Evolutionary conservation across 2,888 invertebrate genomes (phyloP).

Genomic region (Tuta absoluta): DNA sequence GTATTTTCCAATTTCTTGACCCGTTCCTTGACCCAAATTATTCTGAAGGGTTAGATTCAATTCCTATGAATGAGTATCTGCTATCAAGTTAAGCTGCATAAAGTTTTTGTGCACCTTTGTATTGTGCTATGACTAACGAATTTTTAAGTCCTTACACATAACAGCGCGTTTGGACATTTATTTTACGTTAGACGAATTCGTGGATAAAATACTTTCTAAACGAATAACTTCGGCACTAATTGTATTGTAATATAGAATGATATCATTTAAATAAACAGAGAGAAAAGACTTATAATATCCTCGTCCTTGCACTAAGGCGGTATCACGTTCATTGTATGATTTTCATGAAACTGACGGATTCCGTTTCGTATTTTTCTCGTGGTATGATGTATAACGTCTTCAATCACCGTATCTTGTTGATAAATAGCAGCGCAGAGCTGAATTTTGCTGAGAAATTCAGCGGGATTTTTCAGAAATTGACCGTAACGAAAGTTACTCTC

Average conservation of each 20-base stretch:
- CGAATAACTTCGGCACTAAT: too few relatives aligned
- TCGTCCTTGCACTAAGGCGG: not conserved
- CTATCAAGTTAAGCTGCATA: too few relatives aligned
- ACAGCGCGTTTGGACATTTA: too few relatives aligned
- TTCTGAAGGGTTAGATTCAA: not conserved
- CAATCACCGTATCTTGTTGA: not conserved
- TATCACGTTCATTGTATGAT: not conserved
- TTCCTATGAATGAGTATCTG: not conserved
- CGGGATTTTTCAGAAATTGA: not conserved
- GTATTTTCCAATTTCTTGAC: conserved; percentile 18
- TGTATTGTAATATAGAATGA: too few relatives aligned
- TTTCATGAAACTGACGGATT: not conserved
- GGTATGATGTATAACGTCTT: not conserved
- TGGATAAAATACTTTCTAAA: too few relatives aligned
- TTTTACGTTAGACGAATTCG: too few relatives aligned
- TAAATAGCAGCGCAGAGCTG: not conserved
- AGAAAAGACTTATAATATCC: not conserved
- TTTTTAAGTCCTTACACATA: too few relatives aligned
- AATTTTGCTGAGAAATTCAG: not conserved
- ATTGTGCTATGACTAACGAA: too few relatives aligned
- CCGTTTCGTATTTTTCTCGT: not conserved
- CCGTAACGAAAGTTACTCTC: not conserved
- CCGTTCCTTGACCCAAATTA: conserved; percentile 11
- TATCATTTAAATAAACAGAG: too few relatives aligned
- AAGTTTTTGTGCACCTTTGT: too few relatives aligned